phyloP scores from a whole-genome alignment of 1,140 invertebrate species.

The Scaptodrosophila lebanonensis region DNA sequence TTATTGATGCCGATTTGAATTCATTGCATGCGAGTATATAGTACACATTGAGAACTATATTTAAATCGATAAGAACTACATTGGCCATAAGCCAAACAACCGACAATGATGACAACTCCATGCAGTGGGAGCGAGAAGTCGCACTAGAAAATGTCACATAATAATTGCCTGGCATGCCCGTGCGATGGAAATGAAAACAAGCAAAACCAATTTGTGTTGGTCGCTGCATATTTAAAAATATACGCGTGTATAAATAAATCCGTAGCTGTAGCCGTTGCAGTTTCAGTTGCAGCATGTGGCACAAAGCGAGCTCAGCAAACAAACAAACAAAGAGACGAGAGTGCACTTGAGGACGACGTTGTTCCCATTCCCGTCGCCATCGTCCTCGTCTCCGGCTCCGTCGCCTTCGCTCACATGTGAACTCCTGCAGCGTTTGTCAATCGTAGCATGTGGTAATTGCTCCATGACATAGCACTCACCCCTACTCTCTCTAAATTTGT shows the following conservation, averaged over 20 bases:
- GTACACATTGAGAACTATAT: too few relatives aligned
- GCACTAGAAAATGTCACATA: constrained; percentile 1
- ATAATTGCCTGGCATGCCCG: neutral
- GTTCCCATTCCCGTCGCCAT: constrained; percentile 34
- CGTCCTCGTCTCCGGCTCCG: neutral
- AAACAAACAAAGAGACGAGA: constrained; percentile 49
- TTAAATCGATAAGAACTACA: constrained; percentile 27
- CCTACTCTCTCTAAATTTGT: neutral
- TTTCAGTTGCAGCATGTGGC: constrained; percentile 62
- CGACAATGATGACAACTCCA: constrained; percentile 6
- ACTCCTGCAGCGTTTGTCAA: constrained; percentile 60
- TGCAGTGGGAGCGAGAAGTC: constrained; percentile 5
- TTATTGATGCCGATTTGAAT: too few relatives aligned
- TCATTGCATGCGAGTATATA: too few relatives aligned
- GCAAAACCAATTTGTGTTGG: constrained; percentile 40
- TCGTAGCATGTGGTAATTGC: constrained; percentile 72
- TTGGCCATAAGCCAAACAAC: constrained; percentile 20
- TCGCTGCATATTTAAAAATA: neutral
- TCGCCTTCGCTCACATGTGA: constrained; percentile 4
- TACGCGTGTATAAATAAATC: constrained; percentile 52
- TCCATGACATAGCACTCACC: constrained; percentile 22
- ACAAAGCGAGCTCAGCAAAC: constrained; percentile 26
- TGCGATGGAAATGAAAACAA: constrained; percentile 15
- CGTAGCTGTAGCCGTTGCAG: constrained; percentile 42
- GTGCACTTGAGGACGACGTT: constrained; percentile 56